Evolutionary conservation across 2,888 invertebrate genomes (phyloP), one percentile per base, ranked within the genome.

Genomic region (Dasysyrphus albostriatus): DNA sequence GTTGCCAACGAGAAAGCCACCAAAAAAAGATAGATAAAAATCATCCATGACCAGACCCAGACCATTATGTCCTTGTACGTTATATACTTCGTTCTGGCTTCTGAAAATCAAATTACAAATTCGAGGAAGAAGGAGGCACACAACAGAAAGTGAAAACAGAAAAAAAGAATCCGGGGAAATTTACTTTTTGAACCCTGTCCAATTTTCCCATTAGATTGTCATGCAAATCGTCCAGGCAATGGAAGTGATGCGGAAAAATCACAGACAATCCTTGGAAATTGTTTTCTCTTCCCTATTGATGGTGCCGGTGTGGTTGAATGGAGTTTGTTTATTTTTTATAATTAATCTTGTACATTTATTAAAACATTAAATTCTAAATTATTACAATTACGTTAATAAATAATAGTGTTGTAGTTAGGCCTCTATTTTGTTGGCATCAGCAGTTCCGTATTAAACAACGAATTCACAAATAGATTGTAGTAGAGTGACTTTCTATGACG

Each of bases 321-420:
- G 51, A 58, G 12, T 24, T 24, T 24, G 24, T 24, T 24, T 24
- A 2, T 1, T 6, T 8, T 14, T 10, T 42, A 39, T 12, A 61
- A 61, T 10, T 42, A 54, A 32, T 63, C 69, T 77, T 39, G 24
- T 82, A 85, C 85, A 85, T 81, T 85, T 85, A 81, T 74, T 85
- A 85, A 85, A 85, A 85, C 85, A 85, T 85, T 77, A 74, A 61
- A 77, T 58, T 82, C 85, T 82, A 79, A 63, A 16, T 74, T 56
- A 74, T 85, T 82, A 85, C 85, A 85, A 67, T 74, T 82, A 82
- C 69, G 69, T 81, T 74, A 82, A 82, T 85, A 85, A 85, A 82
- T 85, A 85, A 67, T 32, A 49, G 49, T 49, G 61, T 77, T 59
- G 42, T 54, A 29, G 63, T 76, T 65, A 49, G 47, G 77, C 29